These are phyloP conservation scores for Oxyura jamaicensis DNA, from an alignment of 2,113 vertebrate genomes.

Conservation along the genomic window DNA sequence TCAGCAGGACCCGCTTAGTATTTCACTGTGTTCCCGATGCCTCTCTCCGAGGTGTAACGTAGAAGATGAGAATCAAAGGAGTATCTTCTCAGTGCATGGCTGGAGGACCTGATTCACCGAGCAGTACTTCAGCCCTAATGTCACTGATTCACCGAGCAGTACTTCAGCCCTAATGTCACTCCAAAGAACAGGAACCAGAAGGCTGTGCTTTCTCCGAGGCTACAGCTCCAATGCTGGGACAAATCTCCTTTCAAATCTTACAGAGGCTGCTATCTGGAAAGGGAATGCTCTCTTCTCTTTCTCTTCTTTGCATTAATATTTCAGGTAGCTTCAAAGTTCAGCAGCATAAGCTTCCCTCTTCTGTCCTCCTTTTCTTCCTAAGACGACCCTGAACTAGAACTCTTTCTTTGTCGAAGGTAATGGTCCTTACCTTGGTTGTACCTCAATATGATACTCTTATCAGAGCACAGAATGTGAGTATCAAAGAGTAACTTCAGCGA, in stretches of 20 bases:
- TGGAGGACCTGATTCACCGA: neutral
- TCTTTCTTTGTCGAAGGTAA: neutral
- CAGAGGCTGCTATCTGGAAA: neutral
- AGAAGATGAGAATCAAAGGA: too few species aligned
- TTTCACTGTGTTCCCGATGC: neutral
- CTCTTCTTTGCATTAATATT: neutral
- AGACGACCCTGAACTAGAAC: neutral
- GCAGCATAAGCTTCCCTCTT: neutral
- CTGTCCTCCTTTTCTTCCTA: neutral
- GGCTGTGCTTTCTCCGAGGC: neutral
- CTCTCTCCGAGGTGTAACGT: neutral
- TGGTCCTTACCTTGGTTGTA: neutral
- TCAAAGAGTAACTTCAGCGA: neutral
- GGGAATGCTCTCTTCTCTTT: neutral
- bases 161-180: neutral
- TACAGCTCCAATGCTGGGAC: neutral
- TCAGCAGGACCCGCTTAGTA: neutral
- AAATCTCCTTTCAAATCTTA: neutral
- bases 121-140: accelerated
- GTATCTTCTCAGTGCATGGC: neutral
- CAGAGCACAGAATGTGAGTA: neutral
- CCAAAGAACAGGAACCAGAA: neutral
- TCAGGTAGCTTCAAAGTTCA: neutral
- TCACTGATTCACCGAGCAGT: accelerated
- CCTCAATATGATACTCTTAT: neutral